Evolutionary conservation across 2,797 vertebrate genomes (phyloP).

Genomic region (Cygnus olor): DNA sequence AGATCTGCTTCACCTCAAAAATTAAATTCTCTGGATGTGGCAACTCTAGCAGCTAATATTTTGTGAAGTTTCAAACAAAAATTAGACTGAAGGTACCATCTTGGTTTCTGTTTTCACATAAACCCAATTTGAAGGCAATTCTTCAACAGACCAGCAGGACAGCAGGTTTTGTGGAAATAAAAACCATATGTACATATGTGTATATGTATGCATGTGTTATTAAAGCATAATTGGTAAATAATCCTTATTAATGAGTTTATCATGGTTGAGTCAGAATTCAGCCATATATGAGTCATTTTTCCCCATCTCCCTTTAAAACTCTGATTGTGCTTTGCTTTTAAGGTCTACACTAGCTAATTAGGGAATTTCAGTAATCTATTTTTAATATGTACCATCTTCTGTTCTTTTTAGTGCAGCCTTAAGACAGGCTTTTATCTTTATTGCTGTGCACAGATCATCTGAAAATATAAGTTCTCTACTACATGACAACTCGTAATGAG

Average conservation of each 20-base stretch:
- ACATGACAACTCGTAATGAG: conserved; percentile 84
- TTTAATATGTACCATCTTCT: conserved; percentile 82
- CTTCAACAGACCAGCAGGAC: neutral
- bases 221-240: conserved; percentile 10
- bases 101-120: neutral
- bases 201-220: neutral
- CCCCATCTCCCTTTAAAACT: conserved; percentile 67
- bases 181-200: neutral
- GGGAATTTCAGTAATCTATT: conserved; percentile 81
- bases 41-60: neutral
- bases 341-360: conserved; percentile 77
- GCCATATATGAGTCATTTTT: conserved; percentile 61
- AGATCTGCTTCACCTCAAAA: neutral
- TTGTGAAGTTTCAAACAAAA: neutral
- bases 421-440: conserved; percentile 85
- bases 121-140: neutral
- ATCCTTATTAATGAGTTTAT: neutral
- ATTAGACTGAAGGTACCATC: neutral
- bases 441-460: conserved; percentile 80
- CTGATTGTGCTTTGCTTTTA: conserved; percentile 70
- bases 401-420: conserved; percentile 82
- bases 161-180: neutral
- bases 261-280: conserved; percentile 39
- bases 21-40: neutral
- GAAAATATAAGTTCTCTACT: conserved; percentile 81